Evolutionary conservation across 1,140 invertebrate species (phyloP).

Genomic region (Euura lappo): DNA sequence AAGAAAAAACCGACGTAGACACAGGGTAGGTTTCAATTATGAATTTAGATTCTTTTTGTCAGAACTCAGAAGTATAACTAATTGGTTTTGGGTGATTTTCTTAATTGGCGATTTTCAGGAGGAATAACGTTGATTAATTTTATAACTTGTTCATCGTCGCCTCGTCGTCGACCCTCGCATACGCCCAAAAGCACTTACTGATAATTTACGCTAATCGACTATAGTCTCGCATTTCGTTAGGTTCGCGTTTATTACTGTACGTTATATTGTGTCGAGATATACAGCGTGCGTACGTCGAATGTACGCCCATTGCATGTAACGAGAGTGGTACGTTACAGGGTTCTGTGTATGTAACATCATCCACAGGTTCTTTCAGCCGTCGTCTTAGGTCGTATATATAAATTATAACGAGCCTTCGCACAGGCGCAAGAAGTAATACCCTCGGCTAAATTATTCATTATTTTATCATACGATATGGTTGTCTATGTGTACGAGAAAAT

Average conservation of each 20-base stretch:
- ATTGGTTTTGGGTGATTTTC: not conserved
- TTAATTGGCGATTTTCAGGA: not conserved
- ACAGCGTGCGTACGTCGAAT: not conserved
- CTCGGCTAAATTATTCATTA: too few species aligned
- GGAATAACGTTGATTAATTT: too few species aligned
- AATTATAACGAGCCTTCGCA: too few species aligned
- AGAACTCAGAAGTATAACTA: too few species aligned
- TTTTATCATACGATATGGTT: too few species aligned
- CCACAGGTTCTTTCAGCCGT: too few species aligned
- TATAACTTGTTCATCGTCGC: not conserved
- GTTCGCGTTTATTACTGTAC: not conserved
- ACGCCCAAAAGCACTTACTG: conserved; percentile 5
- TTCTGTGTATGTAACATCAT: too few species aligned
- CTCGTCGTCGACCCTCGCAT: not conserved
- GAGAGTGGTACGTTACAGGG: not conserved
- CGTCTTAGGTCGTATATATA: too few species aligned
- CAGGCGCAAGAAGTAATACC: too few species aligned
- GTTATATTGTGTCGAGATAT: too few species aligned
- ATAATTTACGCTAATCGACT: conserved; percentile 2
- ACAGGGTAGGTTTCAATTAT: conserved; percentile 29
- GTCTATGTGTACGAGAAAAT: too few species aligned
- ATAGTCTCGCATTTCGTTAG: not conserved
- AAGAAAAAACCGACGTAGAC: conserved; percentile 37
- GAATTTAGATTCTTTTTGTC: too few species aligned
- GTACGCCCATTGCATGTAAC: not conserved